phyloP scores from a whole-genome alignment of 2,888 invertebrate species.

The Cinara cedri region DNA sequence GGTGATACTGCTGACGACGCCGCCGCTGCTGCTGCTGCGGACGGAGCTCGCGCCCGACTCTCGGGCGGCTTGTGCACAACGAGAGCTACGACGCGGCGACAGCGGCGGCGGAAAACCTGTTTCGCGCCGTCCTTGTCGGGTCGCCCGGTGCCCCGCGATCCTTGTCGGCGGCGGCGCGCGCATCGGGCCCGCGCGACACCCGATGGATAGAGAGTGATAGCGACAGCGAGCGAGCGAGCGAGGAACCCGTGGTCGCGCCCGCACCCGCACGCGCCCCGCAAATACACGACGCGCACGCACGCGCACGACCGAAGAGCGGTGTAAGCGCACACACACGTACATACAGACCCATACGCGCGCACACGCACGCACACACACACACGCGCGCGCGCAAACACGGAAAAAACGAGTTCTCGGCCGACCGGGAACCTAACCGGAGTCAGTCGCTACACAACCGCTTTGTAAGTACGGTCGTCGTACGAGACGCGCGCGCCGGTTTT shows the following conservation, averaged over 20 bases:
- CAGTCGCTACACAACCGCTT: slow-evolving; percentile 37
- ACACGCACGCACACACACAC: background rate
- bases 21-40: background rate
- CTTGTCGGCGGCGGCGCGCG: slow-evolving; percentile 28
- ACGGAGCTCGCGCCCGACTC: slow-evolving; percentile 36
- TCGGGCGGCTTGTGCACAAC: background rate
- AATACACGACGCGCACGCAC: background rate
- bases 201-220: slow-evolving; percentile 25
- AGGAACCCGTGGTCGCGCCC: background rate
- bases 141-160: slow-evolving; percentile 39
- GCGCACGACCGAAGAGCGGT: background rate
- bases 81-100: background rate
- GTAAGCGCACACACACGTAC: too few species aligned
- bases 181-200: slow-evolving; percentile 48
- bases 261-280: too few species aligned
- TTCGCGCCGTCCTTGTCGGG: slow-evolving; percentile 56
- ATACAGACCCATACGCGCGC: slow-evolving; percentile 1
- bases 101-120: slow-evolving; percentile 39
- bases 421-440: slow-evolving; percentile 9
- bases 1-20: background rate
- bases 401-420: slow-evolving; percentile 37
- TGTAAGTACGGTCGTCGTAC: background rate
- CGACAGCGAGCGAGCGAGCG: background rate
- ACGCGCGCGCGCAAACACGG: background rate
- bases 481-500: background rate